These are phyloP conservation scores for Rosalia funebris DNA, from an alignment of 2,888 invertebrate genomes.

Conservation along the genomic window DNA sequence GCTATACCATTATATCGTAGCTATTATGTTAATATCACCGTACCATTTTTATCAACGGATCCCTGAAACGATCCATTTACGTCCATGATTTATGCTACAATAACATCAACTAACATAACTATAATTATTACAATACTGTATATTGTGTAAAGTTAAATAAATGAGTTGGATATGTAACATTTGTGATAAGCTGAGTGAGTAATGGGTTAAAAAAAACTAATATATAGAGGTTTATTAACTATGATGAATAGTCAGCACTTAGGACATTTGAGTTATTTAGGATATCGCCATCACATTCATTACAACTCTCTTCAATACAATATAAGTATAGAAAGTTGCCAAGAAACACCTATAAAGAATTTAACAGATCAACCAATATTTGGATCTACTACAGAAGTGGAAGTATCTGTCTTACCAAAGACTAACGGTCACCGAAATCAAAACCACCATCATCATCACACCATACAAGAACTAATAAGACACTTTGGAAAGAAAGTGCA, in stretches of 20 bases:
- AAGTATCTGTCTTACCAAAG: constrained; percentile 32
- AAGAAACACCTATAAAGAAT: constrained; percentile 53
- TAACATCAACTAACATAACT: too few relatives aligned
- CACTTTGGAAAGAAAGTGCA: constrained; percentile 81
- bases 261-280: constrained; percentile 36
- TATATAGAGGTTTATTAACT: too few relatives aligned
- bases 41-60: too few relatives aligned
- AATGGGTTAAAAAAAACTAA: too few relatives aligned
- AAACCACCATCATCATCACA: constrained; percentile 71
- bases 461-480: constrained; percentile 80
- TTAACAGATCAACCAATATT: constrained; percentile 46
- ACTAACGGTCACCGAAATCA: constrained; percentile 34
- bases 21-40: too few relatives aligned
- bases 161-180: too few relatives aligned
- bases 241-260: neutral
- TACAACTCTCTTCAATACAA: constrained; percentile 40
- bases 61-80: too few relatives aligned
- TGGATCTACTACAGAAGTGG: constrained; percentile 47
- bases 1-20: too few relatives aligned
- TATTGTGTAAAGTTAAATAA: too few relatives aligned
- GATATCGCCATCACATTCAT: constrained; percentile 50
- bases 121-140: too few relatives aligned
- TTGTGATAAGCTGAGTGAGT: too few relatives aligned
- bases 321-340: constrained; percentile 53
- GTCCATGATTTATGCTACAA: too few relatives aligned